These are phyloP conservation scores for Augochlora pura DNA, from an alignment of 1,140 invertebrate species.

Conservation along the genomic window DNA sequence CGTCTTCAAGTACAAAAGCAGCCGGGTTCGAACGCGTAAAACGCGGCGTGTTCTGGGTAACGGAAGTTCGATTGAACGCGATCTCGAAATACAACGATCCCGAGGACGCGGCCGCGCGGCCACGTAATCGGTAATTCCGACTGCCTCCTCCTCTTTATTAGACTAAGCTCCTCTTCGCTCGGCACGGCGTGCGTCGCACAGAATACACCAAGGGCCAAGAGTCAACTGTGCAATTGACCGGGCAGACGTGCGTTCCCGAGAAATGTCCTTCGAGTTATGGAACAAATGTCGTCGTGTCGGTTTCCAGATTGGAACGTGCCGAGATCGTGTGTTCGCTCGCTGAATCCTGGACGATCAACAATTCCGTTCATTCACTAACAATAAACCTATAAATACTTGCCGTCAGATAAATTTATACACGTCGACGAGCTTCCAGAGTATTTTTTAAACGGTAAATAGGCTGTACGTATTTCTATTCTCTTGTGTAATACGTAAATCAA, in stretches of 20 bases:
- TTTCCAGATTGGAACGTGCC: constrained; percentile 20
- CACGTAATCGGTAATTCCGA: constrained; percentile 46
- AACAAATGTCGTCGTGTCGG: constrained; percentile 23
- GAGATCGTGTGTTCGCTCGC: not conserved
- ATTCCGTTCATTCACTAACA: not conserved
- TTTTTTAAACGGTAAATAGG: no score
- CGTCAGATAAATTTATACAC: no score
- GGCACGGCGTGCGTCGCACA: constrained; percentile 10
- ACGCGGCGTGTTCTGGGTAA: no score
- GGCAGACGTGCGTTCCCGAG: constrained; percentile 30
- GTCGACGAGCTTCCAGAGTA: no score
- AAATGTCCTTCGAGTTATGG: constrained; percentile 45
- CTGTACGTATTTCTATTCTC: no score
- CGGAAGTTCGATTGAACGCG: no score
- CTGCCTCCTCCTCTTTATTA: constrained; percentile 40
- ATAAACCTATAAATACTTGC: no score
- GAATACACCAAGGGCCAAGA: constrained; percentile 45
- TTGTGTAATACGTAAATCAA: no score
- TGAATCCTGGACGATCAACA: not conserved
- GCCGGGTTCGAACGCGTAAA: no score
- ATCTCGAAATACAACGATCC: not conserved
- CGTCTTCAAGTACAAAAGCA: no score
- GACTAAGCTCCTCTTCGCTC: no score
- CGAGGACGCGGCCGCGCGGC: not conserved
- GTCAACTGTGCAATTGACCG: constrained; percentile 52